Percentiles rank a stretch among this genome's conserved stretches.
These are phyloP conservation scores for Notolepis coatsorum DNA, from an alignment of 2,797 vertebrate species.

Conservation along the genomic window DNA sequence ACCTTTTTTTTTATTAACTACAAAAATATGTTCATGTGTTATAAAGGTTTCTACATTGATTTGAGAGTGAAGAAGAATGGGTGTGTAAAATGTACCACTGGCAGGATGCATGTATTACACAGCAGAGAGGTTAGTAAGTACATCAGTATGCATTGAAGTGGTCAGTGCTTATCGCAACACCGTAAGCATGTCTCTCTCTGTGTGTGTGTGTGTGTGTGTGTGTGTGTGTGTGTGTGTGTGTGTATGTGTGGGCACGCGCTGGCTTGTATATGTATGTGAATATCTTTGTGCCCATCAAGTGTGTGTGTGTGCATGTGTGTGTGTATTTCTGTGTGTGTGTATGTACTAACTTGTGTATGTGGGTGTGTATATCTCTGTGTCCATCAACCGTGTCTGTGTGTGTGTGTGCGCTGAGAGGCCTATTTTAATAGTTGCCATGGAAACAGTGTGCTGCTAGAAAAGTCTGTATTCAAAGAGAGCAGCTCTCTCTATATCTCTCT, in stretches of 20 bases:
- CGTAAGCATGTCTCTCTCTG: constrained; percentile 6
- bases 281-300: too few species aligned
- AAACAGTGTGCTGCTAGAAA: constrained; percentile 84
- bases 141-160: constrained; percentile 38
- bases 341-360: constrained; percentile 52
- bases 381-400: constrained; percentile 67
- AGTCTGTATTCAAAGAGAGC: constrained; percentile 81
- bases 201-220: constrained; percentile 7
- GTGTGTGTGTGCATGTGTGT: constrained; percentile 17
- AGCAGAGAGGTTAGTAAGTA: background rate
- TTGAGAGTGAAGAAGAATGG: constrained; percentile 18
- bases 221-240: background rate
- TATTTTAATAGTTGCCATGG: constrained; percentile 89
- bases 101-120: constrained; percentile 5
- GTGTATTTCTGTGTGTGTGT: constrained; percentile 68
- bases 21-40: too few species aligned
- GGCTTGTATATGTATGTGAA: background rate
- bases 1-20: too few species aligned
- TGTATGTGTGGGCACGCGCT: background rate
- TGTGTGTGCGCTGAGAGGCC: constrained; percentile 62
- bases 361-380: constrained; percentile 60
- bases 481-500: constrained; percentile 55
- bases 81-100: constrained; percentile 39
- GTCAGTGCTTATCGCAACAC: constrained; percentile 48
- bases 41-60: constrained; percentile 46